A percentile compares a stretch with the other conserved stretches of the same genome.
These are phyloP conservation scores for Rhombomys opimus DNA, from an alignment of 2,113 vertebrate species.

Conservation along the genomic window DNA sequence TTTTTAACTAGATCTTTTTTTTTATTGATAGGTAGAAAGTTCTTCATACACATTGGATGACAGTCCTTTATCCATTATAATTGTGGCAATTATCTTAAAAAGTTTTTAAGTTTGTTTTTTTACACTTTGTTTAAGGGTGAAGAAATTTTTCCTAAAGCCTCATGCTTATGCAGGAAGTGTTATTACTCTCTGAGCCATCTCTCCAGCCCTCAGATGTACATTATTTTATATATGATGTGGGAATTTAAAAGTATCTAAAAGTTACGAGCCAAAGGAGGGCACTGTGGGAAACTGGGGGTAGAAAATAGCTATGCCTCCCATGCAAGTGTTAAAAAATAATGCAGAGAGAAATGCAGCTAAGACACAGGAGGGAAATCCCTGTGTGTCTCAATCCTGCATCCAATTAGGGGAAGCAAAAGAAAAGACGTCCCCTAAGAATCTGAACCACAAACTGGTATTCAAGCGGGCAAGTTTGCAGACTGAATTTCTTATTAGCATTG, in stretches of 20 bases:
- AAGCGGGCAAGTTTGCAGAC: slow-evolving; percentile 48
- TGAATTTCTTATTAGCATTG: slow-evolving; percentile 33
- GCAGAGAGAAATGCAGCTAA: slow-evolving; percentile 6
- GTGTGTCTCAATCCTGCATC: slow-evolving; percentile 9
- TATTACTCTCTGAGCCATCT: neutral
- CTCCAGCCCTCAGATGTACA: neutral
- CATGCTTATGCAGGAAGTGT: neutral
- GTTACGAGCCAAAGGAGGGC: neutral
- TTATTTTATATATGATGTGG: neutral
- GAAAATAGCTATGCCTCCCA: neutral
- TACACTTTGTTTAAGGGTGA: neutral
- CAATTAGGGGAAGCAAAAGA: slow-evolving; percentile 28
- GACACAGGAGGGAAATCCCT: neutral
- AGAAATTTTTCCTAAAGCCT: neutral
- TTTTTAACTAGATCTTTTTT: slow-evolving; percentile 8
- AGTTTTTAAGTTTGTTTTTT: slow-evolving; percentile 30
- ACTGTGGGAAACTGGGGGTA: neutral
- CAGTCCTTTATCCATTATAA: neutral
- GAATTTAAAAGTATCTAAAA: neutral
- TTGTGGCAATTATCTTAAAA: neutral
- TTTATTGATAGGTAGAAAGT: neutral
- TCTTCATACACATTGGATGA: neutral
- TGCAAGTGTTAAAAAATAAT: neutral
- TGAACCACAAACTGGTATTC: slow-evolving; percentile 23
- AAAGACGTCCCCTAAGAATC: neutral